Evolutionary conservation across 2,888 invertebrate species (phyloP), one percentile per base, ranked within the genome.

Genomic region (Drosophila trichaetosa): DNA sequence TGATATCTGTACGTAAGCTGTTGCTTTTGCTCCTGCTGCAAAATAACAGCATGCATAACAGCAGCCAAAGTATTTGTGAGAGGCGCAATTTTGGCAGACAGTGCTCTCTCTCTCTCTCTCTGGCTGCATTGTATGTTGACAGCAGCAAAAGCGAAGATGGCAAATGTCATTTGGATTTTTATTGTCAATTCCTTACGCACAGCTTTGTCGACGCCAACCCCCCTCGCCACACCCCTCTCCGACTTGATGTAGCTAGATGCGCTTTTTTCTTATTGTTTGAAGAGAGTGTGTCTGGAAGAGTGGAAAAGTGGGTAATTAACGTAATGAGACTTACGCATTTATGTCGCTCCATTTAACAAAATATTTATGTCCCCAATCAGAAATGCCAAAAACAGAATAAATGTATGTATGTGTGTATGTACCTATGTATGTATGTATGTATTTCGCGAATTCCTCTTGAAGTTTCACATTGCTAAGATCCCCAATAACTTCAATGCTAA

Each of bases 131-230:
- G 13, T 38, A 31, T 24, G 31, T 21, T 29, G 48, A 27, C 34
- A 29, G 18, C 10, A 70, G 49, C 49, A 70, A 40, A 18, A 70
- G 54, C 27, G 38, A n/a, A 16, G 16, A 29, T 56, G 40, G 40
- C 24, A 64, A 70, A 53, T 11, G 29, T 63, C 34, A 66, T 58
- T 67, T 54, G 53, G 4, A 53, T 53, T 63, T 73, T 69, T 57
- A 46, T 73, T 78, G 62, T 65, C 49, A 70, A 63, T 73, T 46
- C 46, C 62, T 69, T 66, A 73, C 65, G 62, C 58, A 65, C 46
- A 56, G 33, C 18, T 34, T 51, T n/a, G 51, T 51, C 38, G 53
- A 27, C 21, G 57, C 16, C 21, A 4, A 11, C 5, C 11, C 1
- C 42, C 21, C 33, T 4, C 4, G 11, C 33, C 33, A 11, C 33